These are phyloP conservation scores for Artibeus jamaicensis DNA, from an alignment of 2,797 vertebrate species.

Conservation along the genomic window DNA sequence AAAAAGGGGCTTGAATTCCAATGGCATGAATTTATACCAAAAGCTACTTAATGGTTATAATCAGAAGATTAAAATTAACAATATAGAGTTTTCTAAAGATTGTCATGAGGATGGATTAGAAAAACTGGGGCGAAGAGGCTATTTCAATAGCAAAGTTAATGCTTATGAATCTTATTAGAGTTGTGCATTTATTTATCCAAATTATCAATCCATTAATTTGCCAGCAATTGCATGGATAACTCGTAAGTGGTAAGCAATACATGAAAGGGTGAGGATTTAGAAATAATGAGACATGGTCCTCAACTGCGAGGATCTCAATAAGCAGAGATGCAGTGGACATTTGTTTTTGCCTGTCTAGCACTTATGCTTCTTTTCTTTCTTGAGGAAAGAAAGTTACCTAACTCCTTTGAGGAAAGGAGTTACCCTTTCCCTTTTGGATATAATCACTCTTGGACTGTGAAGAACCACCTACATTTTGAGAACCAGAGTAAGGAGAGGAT, in stretches of 20 bases:
- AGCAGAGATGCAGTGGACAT: background rate
- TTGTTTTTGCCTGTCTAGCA: background rate
- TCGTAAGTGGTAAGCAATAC: background rate
- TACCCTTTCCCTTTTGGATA: background rate
- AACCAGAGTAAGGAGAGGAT: background rate
- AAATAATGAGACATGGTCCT: background rate
- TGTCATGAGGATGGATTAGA: background rate
- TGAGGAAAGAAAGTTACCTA: too few species aligned
- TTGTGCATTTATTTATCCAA: background rate
- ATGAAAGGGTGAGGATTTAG: background rate
- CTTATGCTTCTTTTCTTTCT: background rate
- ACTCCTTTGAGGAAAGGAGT: too few species aligned
- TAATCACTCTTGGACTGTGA: background rate
- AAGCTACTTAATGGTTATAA: background rate
- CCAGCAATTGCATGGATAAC: background rate
- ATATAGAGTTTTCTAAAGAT: background rate
- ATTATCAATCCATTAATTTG: background rate
- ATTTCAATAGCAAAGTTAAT: background rate
- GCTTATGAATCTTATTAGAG: background rate
- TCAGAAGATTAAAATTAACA: background rate
- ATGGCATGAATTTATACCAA: background rate
- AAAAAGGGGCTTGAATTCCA: background rate
- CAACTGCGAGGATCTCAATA: background rate
- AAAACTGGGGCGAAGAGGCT: background rate
- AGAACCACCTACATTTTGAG: background rate